Percentiles rank a stretch among this genome's conserved stretches.
phyloP scores from a whole-genome alignment of 2,888 invertebrate genomes.

The Drosophila flavopinicola region DNA sequence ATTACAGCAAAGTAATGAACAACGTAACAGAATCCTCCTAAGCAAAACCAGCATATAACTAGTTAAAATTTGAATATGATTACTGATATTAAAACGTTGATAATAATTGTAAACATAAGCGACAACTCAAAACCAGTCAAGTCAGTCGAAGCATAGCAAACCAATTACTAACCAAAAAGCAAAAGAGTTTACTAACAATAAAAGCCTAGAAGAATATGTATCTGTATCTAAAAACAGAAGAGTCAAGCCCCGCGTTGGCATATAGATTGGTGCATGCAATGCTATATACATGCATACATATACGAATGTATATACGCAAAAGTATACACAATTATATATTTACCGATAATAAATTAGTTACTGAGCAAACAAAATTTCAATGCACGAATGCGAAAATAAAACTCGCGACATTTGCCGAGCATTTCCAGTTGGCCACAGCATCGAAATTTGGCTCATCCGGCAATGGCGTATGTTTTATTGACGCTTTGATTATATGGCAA shows the following conservation, averaged over 20 bases:
- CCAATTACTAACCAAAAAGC: constrained; percentile 56
- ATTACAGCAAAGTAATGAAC: constrained; percentile 51
- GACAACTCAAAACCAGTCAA: constrained; percentile 58
- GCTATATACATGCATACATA: constrained; percentile 62
- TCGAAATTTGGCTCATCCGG: constrained; percentile 16
- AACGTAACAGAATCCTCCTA: constrained; percentile 77
- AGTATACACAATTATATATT: constrained; percentile 61
- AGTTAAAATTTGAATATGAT: constrained; percentile 61
- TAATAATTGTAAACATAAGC: constrained; percentile 65
- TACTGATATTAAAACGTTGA: constrained; percentile 67
- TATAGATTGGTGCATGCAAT: constrained; percentile 52
- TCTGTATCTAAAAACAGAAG: constrained; percentile 43
- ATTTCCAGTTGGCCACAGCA: constrained; percentile 44
- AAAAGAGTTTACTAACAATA: constrained; percentile 63
- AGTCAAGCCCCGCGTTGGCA: constrained; percentile 75
- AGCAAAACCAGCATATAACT: constrained; percentile 65
- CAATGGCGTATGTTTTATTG: constrained; percentile 29
- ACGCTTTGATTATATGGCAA: constrained; percentile 38
- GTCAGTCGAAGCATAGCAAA: constrained; percentile 75
- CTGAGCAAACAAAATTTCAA: constrained; percentile 47
- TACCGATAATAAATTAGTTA: constrained; percentile 74
- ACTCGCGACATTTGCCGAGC: constrained; percentile 43
- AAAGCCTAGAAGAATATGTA: constrained; percentile 49
- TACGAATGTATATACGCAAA: constrained; percentile 57
- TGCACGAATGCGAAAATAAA: constrained; percentile 46